phyloP scores from a whole-genome alignment of 2,113 vertebrate genomes.

The Reinhardtius hippoglossoides region DNA sequence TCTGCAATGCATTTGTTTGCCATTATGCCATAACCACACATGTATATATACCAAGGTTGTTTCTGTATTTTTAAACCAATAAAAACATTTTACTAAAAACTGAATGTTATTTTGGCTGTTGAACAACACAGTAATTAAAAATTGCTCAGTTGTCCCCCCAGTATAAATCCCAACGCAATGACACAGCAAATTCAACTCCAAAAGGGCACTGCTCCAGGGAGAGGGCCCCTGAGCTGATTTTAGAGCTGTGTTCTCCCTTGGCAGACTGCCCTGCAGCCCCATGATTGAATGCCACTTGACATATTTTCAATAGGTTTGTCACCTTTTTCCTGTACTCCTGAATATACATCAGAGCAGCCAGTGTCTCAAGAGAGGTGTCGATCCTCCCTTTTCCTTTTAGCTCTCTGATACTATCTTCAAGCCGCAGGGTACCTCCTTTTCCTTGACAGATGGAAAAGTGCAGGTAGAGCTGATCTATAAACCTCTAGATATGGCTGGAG shows the following conservation, averaged over 20 bases:
- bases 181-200: conserved; percentile 67
- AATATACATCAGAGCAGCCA: conserved; percentile 78
- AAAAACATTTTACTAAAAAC: neutral
- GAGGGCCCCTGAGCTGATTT: conserved; percentile 62
- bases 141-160: conserved; percentile 38
- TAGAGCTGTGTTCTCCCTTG: conserved; percentile 54
- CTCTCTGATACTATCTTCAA: conserved; percentile 49
- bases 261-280: conserved; percentile 59
- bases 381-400: conserved; percentile 48
- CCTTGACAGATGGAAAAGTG: conserved; percentile 54
- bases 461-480: conserved; percentile 41
- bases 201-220: conserved; percentile 67
- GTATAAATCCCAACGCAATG: conserved; percentile 53
- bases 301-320: conserved; percentile 80
- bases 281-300: conserved; percentile 78
- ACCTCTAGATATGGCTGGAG: conserved; percentile 39
- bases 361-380: conserved; percentile 51
- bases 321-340: conserved; percentile 78
- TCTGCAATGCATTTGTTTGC: neutral
- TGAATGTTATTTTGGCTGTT: neutral
- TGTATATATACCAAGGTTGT: neutral
- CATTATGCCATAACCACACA: neutral
- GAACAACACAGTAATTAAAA: neutral
- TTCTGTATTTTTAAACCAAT: neutral
- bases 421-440: conserved; percentile 43